phyloP scores from a whole-genome alignment of 1,140 invertebrate species.

The Dendrolimus punctatus region DNA sequence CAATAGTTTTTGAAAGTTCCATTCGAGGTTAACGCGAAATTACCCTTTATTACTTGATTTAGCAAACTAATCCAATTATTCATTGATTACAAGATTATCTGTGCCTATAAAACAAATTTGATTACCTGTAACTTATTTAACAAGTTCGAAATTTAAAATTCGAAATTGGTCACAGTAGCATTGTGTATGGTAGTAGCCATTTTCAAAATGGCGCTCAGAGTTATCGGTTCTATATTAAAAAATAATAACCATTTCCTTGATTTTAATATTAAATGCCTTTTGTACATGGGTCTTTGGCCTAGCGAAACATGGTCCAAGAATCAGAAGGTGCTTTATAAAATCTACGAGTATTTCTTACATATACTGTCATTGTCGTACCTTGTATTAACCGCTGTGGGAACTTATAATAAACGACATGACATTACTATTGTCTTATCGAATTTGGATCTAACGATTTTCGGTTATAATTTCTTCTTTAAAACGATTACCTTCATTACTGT shows the following conservation, averaged over 20 bases:
- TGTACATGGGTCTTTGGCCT: constrained; percentile 47
- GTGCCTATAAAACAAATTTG: too few species aligned
- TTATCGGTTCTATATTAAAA: constrained; percentile 14
- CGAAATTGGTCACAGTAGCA: too few species aligned
- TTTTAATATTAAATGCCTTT: constrained; percentile 49
- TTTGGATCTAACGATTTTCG: constrained; percentile 40
- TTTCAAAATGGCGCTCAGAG: constrained; percentile 24
- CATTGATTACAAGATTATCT: too few species aligned
- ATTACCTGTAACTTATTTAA: too few species aligned
- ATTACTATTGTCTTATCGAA: constrained; percentile 30
- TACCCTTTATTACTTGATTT: too few species aligned
- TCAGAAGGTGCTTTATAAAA: constrained; percentile 26
- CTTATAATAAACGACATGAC: constrained; percentile 29
- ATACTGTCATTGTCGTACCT: constrained; percentile 32
- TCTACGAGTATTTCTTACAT: constrained; percentile 32
- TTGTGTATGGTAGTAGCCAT: constrained; percentile 4
- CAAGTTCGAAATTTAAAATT: too few species aligned
- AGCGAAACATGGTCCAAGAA: constrained; percentile 22
- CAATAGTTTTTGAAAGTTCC: too few species aligned
- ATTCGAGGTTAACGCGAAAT: too few species aligned
- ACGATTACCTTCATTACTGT: constrained; percentile 35
- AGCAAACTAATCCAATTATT: too few species aligned
- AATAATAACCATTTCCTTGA: constrained; percentile 32
- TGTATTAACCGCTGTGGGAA: constrained; percentile 36
- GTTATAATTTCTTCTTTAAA: constrained; percentile 46